Base-by-base conservation (phyloP, 2,888 invertebrate species). In the Pollenia griseotomentosa region DNA sequence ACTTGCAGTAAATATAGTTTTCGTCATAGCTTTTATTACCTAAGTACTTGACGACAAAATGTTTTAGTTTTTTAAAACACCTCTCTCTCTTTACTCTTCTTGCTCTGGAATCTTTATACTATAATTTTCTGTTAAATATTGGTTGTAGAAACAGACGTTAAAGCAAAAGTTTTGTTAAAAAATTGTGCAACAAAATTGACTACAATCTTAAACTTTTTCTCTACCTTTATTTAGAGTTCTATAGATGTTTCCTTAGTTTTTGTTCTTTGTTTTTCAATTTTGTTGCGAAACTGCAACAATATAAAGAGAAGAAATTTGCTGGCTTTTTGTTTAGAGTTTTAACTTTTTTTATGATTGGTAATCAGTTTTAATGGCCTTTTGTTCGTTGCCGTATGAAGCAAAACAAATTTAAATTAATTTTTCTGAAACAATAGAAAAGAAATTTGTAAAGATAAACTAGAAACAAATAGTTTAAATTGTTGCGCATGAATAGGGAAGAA, bases 321-420 rank as follows among this genome's bases (percentile, higher is more conserved):
- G 42, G 3, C 19, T 42, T 63, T 42, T n/a, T 42, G 14, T 63
- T 63, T 63, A 42, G 9, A n/a, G 12, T 51, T 40, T 61, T 61
- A 61, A n/a, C 8, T 44, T 14, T 23, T 71, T 19, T 44, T 14
- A n/a, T 23, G 14, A 59, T 59, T 12, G 14, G 19, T 42, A 23
- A 59, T 73, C 44, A n/a, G 23, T 12, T 46, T 73, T 59, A 46
- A 73, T 46, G 19, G 71, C 44, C 12, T 44, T 57, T 71, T 71
- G 40, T 12, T 70, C n/a, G 70, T 7, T 23, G 10, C 14, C 33
- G 70, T 16, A 23, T 8, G 7, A 71, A 16, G 12, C 3, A 8
- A 57, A 73, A 23, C 33, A 46, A 73, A 46, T 57, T 73, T 46
- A 59, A 46, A 46, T 73, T 59, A 59, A 59, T 73, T 73, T 46